Evolutionary conservation across 2,113 vertebrate species (phyloP).

Genomic region (Zingel zingel): DNA sequence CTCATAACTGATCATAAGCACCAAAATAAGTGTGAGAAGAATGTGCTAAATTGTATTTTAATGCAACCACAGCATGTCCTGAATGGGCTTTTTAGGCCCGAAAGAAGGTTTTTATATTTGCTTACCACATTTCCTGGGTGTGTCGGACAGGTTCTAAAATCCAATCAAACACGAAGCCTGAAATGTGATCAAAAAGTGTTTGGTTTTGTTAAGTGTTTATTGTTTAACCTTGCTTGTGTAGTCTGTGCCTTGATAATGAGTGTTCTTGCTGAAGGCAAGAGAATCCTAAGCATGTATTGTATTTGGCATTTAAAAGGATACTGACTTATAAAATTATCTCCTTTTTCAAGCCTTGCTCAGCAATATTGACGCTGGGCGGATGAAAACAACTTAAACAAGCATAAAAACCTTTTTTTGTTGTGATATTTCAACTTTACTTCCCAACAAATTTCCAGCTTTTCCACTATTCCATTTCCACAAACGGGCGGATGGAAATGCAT

Average conservation of each 20-base stretch:
- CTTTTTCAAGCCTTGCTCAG: not conserved
- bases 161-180: constrained; percentile 35
- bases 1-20: constrained; percentile 55
- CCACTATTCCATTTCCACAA: no score
- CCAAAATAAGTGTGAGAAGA: constrained; percentile 41
- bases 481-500: no score
- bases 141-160: constrained; percentile 43
- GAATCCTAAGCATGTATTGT: not conserved
- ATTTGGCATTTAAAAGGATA: constrained; percentile 13
- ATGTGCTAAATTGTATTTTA: constrained; percentile 60
- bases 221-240: constrained; percentile 59
- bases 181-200: constrained; percentile 63
- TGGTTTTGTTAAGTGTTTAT: constrained; percentile 63
- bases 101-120: constrained; percentile 61
- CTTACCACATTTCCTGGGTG: constrained; percentile 54
- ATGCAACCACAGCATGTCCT: constrained; percentile 51
- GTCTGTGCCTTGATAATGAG: constrained; percentile 35
- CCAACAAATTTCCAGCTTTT: no score
- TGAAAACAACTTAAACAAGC: not conserved
- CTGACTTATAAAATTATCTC: not conserved
- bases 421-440: no score
- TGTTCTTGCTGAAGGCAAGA: constrained; percentile 5
- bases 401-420: no score
- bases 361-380: not conserved
- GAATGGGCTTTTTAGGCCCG: constrained; percentile 32